phyloP scores from a whole-genome alignment of 2,888 invertebrate species.

The Thereva unica region DNA sequence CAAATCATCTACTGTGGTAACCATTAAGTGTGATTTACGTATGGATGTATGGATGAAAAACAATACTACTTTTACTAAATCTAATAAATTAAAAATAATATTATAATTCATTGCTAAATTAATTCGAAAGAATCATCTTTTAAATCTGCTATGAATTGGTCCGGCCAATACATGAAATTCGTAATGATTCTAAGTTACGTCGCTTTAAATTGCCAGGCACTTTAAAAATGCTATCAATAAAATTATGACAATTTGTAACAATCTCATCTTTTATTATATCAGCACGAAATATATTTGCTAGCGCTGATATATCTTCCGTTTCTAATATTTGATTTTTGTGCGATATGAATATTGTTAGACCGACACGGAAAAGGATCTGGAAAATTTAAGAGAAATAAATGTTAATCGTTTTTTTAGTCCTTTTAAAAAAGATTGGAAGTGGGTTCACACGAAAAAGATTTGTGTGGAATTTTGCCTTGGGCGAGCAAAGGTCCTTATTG shows the following conservation, averaged over 20 bases:
- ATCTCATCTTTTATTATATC: slow-evolving; percentile 77
- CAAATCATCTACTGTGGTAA: too few species aligned
- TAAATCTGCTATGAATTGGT: slow-evolving; percentile 20
- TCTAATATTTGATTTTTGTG: slow-evolving; percentile 73
- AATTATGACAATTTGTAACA: slow-evolving; percentile 84
- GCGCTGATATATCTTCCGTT: slow-evolving; percentile 78
- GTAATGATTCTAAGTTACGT: slow-evolving; percentile 53
- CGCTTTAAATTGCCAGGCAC: slow-evolving; percentile 73
- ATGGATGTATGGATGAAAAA: too few species aligned
- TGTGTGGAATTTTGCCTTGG: too few species aligned
- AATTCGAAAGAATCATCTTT: too few species aligned
- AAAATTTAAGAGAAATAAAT: slow-evolving; percentile 27
- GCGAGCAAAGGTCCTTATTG: too few species aligned
- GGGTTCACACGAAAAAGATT: too few species aligned
- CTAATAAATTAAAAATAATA: too few species aligned
- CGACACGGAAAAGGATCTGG: slow-evolving; percentile 82
- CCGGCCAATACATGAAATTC: slow-evolving; percentile 50
- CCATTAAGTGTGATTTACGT: too few species aligned
- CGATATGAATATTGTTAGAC: slow-evolving; percentile 77
- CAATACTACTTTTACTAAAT: too few species aligned
- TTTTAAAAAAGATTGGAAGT: not conserved
- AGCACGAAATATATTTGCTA: slow-evolving; percentile 79
- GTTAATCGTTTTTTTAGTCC: not conserved
- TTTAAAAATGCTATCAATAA: slow-evolving; percentile 86
- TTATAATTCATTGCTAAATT: too few species aligned